phyloP scores from a whole-genome alignment of 2,888 invertebrate genomes.

The Hydrotaea diabolus region DNA sequence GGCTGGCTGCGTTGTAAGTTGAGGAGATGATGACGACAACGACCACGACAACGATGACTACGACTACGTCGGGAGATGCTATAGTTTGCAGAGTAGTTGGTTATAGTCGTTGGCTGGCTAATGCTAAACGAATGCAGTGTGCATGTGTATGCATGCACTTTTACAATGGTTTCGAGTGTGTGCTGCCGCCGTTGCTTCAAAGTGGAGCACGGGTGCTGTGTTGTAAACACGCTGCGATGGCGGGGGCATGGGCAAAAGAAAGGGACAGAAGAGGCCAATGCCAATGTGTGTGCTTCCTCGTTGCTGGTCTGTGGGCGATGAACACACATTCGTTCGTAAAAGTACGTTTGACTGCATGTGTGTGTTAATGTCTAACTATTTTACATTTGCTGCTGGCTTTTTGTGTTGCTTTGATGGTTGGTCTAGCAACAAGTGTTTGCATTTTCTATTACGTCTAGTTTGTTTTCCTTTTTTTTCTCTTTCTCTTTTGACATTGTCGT shows the following conservation, averaged over 20 bases:
- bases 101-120: constrained; percentile 7
- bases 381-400: constrained; percentile 62
- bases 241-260: constrained; percentile 35
- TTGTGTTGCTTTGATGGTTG: constrained; percentile 54
- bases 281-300: constrained; percentile 47
- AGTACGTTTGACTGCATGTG: neutral
- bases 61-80: neutral
- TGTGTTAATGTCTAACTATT: constrained; percentile 55
- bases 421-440: constrained; percentile 64
- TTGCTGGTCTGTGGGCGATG: constrained; percentile 17
- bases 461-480: neutral
- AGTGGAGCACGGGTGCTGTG: no score
- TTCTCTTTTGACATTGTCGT: constrained; percentile 25
- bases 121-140: constrained; percentile 1
- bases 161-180: constrained; percentile 7
- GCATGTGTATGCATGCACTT: neutral
- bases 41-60: neutral
- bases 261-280: constrained; percentile 13
- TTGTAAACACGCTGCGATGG: constrained; percentile 21
- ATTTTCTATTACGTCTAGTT: constrained; percentile 47
- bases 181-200: neutral
- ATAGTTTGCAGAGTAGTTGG: constrained; percentile 4
- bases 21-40: constrained; percentile 29
- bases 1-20: constrained; percentile 48
- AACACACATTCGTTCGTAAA: neutral